Conservation (phyloP, 2,888 invertebrate genomes). For the Adelognathus sp. region DNA sequence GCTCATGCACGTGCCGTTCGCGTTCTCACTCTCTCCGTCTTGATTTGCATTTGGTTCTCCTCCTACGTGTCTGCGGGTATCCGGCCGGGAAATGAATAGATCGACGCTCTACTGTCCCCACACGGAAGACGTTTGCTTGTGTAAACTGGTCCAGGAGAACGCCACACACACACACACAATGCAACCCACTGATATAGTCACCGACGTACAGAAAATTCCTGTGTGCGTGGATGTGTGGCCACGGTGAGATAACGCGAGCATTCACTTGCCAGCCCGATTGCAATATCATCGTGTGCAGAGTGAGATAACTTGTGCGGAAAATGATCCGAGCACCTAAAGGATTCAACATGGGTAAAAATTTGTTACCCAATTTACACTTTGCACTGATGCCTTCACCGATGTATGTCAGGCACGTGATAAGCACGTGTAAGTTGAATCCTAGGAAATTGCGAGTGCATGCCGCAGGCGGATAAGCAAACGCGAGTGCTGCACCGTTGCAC, state of each 20-base stretch:
- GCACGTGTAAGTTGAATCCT: neutral
- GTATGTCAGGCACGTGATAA: slow-evolving; percentile 21
- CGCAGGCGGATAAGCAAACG: slow-evolving; percentile 9
- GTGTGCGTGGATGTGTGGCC: slow-evolving; percentile 14
- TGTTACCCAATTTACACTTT: slow-evolving; percentile 54
- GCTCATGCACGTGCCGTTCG: slow-evolving; percentile 13
- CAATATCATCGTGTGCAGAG: slow-evolving; percentile 53
- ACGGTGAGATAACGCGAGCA: slow-evolving; percentile 40
- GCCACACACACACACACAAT: neutral
- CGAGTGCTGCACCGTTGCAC: neutral
- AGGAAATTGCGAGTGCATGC: neutral
- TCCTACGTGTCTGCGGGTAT: neutral
- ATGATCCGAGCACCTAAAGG: slow-evolving; percentile 36
- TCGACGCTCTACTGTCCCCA: slow-evolving; percentile 2
- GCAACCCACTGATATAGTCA: neutral
- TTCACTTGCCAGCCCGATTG: slow-evolving; percentile 40
- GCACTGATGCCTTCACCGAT: slow-evolving; percentile 16
- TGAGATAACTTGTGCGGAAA: slow-evolving; percentile 47
- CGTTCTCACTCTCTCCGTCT: slow-evolving; percentile 31
- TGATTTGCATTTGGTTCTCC: neutral
- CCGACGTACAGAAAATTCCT: neutral
- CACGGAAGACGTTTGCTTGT: slow-evolving; percentile 4
- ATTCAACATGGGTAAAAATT: slow-evolving; percentile 12
- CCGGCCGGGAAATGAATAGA: slow-evolving; percentile 37
- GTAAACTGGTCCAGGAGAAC: neutral